Conservation (phyloP, 2,797 vertebrate genomes). For the Aldrovandia affinis region DNA sequence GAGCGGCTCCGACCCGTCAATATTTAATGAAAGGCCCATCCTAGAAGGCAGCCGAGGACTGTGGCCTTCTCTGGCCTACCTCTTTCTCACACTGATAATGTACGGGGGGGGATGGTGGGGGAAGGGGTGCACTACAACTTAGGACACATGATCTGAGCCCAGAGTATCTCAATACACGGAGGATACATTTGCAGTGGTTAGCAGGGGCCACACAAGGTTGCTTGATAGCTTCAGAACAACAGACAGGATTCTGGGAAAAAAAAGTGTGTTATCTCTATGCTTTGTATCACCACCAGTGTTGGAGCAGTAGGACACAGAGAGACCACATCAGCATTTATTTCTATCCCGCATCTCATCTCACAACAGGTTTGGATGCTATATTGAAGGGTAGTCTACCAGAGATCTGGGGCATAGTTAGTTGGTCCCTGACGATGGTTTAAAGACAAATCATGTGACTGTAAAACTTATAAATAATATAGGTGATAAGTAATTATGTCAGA, state of each 20-base stretch:
- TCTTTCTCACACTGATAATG: not conserved
- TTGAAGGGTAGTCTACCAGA: too few relatives aligned
- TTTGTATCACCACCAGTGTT: too few relatives aligned
- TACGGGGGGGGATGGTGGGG: not conserved
- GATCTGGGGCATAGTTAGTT: too few relatives aligned
- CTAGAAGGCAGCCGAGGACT: not conserved
- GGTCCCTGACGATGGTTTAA: too few relatives aligned
- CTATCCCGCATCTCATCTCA: not conserved
- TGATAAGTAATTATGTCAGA: too few relatives aligned
- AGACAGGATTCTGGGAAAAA: not conserved
- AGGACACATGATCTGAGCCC: not conserved
- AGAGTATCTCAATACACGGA: not conserved
- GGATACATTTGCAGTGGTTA: not conserved
- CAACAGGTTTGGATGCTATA: too few relatives aligned
- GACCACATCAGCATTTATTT: not conserved
- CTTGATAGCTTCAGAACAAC: not conserved
- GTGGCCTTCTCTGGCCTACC: not conserved
- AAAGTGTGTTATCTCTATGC: too few relatives aligned
- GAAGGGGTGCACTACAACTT: not conserved
- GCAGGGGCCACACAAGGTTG: not conserved
- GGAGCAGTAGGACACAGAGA: not conserved
- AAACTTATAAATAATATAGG: too few relatives aligned
- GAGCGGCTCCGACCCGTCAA: constrained; percentile 60
- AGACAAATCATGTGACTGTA: too few relatives aligned
- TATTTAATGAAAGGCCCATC: constrained; percentile 66